These are phyloP conservation scores for Volucella bombylans DNA, from an alignment of 2,888 invertebrate species.

Conservation along the genomic window DNA sequence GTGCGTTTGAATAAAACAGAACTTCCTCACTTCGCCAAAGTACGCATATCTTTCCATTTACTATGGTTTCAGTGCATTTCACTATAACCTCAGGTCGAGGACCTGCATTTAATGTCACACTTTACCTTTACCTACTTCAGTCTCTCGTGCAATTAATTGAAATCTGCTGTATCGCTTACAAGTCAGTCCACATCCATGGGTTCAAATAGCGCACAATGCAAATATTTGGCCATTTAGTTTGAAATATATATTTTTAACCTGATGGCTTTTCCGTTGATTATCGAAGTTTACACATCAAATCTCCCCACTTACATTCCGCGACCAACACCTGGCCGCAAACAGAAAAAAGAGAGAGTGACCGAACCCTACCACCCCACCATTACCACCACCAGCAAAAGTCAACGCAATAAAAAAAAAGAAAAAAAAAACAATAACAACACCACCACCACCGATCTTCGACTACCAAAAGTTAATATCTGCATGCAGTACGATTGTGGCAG, in stretches of 20 bases:
- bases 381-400: constrained; percentile 22
- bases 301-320: neutral
- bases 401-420: neutral
- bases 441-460: constrained; percentile 20
- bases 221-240: constrained; percentile 44
- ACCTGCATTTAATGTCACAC: too few relatives aligned
- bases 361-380: constrained; percentile 50
- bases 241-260: constrained; percentile 23
- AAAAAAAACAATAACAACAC: constrained; percentile 14
- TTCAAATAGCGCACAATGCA: constrained; percentile 37
- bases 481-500: constrained; percentile 39
- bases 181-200: constrained; percentile 23
- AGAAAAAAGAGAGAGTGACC: constrained; percentile 69
- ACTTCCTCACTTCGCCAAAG: too few relatives aligned
- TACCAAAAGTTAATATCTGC: constrained; percentile 59
- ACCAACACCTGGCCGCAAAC: constrained; percentile 29
- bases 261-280: constrained; percentile 29
- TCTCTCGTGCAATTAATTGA: neutral
- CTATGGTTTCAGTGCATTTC: too few relatives aligned
- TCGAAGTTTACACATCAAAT: constrained; percentile 15
- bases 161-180: constrained; percentile 42
- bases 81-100: too few relatives aligned
- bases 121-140: too few relatives aligned
- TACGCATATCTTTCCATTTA: too few relatives aligned
- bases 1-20: too few relatives aligned